Conservation (phyloP, 2,113 vertebrate genomes). For the Channa maculata region DNA sequence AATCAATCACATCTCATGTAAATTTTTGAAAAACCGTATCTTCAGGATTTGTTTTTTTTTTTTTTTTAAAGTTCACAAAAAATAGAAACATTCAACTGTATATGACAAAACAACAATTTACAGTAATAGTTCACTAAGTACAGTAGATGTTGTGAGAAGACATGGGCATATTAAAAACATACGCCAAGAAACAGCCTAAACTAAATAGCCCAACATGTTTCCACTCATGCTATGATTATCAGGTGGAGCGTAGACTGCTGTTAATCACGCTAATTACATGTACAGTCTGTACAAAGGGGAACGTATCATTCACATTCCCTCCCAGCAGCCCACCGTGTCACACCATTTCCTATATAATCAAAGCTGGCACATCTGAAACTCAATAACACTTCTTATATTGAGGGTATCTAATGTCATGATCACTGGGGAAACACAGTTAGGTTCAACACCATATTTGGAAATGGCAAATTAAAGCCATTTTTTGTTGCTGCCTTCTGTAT, state of each 20-base stretch:
- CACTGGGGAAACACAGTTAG: slow-evolving; percentile 51
- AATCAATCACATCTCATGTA: slow-evolving; percentile 27
- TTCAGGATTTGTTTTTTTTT: neutral
- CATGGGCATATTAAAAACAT: neutral
- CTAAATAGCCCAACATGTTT: neutral
- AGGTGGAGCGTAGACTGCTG: neutral
- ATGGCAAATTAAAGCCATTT: slow-evolving; percentile 61
- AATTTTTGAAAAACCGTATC: slow-evolving; percentile 19
- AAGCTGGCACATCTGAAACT: slow-evolving; percentile 48
- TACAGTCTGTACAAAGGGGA: slow-evolving; percentile 18
- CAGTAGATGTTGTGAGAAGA: slow-evolving; percentile 1
- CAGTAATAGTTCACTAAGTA: too few species aligned
- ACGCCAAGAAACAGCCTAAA: slow-evolving; percentile 11
- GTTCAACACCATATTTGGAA: slow-evolving; percentile 34
- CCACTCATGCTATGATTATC: slow-evolving; percentile 1
- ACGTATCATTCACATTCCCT: slow-evolving; percentile 30
- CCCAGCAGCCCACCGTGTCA: slow-evolving; percentile 39
- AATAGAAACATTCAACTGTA: neutral
- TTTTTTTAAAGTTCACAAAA: neutral
- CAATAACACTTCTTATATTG: slow-evolving; percentile 47
- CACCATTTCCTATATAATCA: slow-evolving; percentile 48
- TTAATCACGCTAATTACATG: slow-evolving; percentile 45
- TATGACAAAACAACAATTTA: neutral
- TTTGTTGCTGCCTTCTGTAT: slow-evolving; percentile 32
- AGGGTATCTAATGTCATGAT: slow-evolving; percentile 37